Evolutionary conservation across 2,888 invertebrate species (phyloP), one percentile per base, ranked within the genome.

Genomic region (Diplolepis rosae): DNA sequence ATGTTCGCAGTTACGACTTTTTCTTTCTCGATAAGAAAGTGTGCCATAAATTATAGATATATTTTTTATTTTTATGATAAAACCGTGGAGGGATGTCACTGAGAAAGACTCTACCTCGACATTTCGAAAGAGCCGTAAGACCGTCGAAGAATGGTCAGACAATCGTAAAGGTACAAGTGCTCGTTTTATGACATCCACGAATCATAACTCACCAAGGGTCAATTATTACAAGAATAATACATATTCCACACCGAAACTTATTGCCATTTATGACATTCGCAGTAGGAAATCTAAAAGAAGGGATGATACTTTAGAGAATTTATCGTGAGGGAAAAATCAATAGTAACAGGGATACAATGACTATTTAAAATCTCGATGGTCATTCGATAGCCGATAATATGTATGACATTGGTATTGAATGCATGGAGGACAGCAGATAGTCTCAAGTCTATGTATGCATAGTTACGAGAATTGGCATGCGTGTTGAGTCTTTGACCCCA

Each of bases 161-260:
- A 78, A 80, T 81, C 51, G 68, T 30, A 80, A 81, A 80, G 78
- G 71, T 72, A 54, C 66, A 28, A 50, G 56, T 70, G 65, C 77
- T 72, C 74, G 79, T 77, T 84, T 83, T 83, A 84, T 82, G 85
- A 83, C 81, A 74, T 76, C 73, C 78, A 76, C 77, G 80, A 79
- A 79, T 82, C 83, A 82, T 84, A 84, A 84, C 81, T 84, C 82
- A 83, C 80, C 74, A 66, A 79, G 78, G 80, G 80, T 82, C 83
- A 85, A 84, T 85, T 85, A 85, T 80, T 80, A 79, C 82, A 79
- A 79, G 80, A 84, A 83, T 81, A 80, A 82, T 82, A 71, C 67
- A 61, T 61, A 35, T 24, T 32, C 35, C 56, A 35, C 7, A 45
- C 9, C 18, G 18, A 45, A 45, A 7, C 18, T 18, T 18, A 18